Evolutionary conservation across 2,888 invertebrate species (phyloP).

Genomic region (Xestia ashworthii): DNA sequence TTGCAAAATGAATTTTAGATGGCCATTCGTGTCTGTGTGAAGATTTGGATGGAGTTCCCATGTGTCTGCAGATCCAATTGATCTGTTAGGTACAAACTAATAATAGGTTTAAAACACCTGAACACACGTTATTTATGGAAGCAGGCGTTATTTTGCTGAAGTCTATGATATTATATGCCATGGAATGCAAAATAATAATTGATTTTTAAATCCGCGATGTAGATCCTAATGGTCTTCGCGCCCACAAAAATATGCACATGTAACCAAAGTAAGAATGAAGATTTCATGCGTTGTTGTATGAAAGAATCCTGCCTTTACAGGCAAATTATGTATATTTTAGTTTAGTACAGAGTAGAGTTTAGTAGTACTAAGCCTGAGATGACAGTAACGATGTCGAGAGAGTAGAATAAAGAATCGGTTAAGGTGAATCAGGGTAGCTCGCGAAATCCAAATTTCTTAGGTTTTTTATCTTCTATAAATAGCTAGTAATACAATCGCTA

Average conservation of each 20-base stretch:
- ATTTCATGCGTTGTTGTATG: no score
- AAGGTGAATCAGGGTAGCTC: no score
- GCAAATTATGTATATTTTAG: no score
- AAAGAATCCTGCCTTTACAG: no score
- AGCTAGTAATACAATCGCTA: not conserved
- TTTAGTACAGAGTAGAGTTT: no score
- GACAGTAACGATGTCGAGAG: no score
- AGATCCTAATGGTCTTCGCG: not conserved
- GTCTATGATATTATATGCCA: not conserved
- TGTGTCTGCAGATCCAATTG: not conserved
- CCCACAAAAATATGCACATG: not conserved
- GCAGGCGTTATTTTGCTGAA: not conserved
- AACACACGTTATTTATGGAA: not conserved
- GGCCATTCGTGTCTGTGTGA: constrained; percentile 4
- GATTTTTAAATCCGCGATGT: not conserved
- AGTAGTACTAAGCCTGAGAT: no score
- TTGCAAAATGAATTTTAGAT: constrained; percentile 14
- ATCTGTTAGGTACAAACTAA: not conserved
- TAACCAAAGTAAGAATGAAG: not conserved
- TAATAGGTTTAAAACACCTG: not conserved
- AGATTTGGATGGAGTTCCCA: not conserved
- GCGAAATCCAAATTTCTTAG: no score
- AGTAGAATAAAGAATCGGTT: no score
- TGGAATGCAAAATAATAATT: not conserved
- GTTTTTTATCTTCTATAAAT: not conserved